Conservation (phyloP, 2,113 vertebrate genomes). For the Stigmatopora nigra region DNA sequence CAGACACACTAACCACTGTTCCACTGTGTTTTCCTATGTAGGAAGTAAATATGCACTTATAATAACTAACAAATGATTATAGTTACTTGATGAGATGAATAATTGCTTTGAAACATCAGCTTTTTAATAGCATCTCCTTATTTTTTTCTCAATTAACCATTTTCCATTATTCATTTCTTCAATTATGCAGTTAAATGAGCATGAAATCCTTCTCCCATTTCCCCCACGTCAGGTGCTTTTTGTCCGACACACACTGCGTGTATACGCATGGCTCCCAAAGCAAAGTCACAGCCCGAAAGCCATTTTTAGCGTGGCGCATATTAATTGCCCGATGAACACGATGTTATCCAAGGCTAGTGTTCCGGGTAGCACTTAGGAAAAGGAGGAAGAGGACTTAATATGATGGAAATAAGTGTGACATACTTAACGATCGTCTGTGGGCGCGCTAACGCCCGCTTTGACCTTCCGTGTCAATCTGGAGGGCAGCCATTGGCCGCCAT, state of each 20-base stretch:
- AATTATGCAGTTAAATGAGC: constrained; percentile 12
- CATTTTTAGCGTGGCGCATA: constrained; percentile 46
- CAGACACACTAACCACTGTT: too few species aligned
- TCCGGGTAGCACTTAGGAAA: constrained; percentile 47
- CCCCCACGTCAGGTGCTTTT: constrained; percentile 33
- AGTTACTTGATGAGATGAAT: too few species aligned
- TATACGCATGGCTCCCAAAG: constrained; percentile 26
- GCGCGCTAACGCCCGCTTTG: constrained; percentile 44
- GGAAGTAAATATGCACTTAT: too few species aligned
- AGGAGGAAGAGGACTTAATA: constrained; percentile 56
- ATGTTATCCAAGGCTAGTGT: constrained; percentile 59
- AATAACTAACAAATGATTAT: too few species aligned
- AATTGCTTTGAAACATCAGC: too few species aligned
- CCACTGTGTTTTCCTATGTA: too few species aligned
- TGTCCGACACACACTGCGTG: constrained; percentile 35
- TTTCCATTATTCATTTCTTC: background rate
- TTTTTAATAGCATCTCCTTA: too few species aligned
- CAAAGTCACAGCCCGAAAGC: constrained; percentile 62
- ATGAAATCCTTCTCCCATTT: constrained; percentile 14
- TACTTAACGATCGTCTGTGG: constrained; percentile 51
- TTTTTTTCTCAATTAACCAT: too few species aligned
- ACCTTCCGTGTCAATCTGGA: constrained; percentile 65
- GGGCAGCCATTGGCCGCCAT: constrained; percentile 52
- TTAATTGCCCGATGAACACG: constrained; percentile 61
- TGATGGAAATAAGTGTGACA: constrained; percentile 69